Percentiles rank a stretch among this genome's conserved stretches.
Evolutionary conservation across 2,113 vertebrate genomes (phyloP).

Genomic region (Coregonus clupeaformis): DNA sequence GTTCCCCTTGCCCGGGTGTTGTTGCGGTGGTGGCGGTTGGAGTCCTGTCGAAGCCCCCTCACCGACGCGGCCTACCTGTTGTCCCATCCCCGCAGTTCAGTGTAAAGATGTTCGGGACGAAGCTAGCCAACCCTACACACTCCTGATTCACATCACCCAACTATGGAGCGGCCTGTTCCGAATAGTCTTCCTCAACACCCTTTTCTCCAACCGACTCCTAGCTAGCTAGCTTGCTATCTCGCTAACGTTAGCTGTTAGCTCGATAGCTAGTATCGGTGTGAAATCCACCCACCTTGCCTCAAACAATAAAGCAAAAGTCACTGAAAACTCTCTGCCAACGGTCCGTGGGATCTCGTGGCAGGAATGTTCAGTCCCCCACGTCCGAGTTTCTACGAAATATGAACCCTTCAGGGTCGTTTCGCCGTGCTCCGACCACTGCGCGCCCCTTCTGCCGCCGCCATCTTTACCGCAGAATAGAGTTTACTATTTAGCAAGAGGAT

Average conservation of each 20-base stretch:
- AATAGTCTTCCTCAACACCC: constrained; percentile 51
- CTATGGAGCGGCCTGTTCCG: constrained; percentile 66
- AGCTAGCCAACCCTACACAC: constrained; percentile 64
- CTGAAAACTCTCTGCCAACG: constrained; percentile 34
- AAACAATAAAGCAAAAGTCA: constrained; percentile 58
- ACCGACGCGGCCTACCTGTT: constrained; percentile 96
- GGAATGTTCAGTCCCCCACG: constrained; percentile 31
- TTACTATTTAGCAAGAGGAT: constrained; percentile 67
- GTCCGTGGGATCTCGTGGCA: constrained; percentile 25
- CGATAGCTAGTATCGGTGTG: constrained; percentile 49
- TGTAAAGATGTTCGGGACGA: constrained; percentile 71
- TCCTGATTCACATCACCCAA: constrained; percentile 76
- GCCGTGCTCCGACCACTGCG: constrained; percentile 76
- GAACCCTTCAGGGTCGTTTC: constrained; percentile 71
- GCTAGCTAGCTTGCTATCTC: constrained; percentile 10
- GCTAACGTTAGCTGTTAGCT: constrained; percentile 3
- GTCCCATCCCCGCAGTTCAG: constrained; percentile 84
- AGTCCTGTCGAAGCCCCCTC: constrained; percentile 82
- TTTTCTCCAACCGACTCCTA: constrained; percentile 23
- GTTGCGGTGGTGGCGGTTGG: constrained; percentile 75
- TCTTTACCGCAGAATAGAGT: constrained; percentile 92
- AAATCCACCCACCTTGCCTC: constrained; percentile 68
- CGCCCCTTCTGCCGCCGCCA: constrained; percentile 89
- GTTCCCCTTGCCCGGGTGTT: constrained; percentile 72
- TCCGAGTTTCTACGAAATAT: constrained; percentile 38